Conservation (phyloP, 2,797 vertebrate genomes). For the Brachyalestes nurse region DNA sequence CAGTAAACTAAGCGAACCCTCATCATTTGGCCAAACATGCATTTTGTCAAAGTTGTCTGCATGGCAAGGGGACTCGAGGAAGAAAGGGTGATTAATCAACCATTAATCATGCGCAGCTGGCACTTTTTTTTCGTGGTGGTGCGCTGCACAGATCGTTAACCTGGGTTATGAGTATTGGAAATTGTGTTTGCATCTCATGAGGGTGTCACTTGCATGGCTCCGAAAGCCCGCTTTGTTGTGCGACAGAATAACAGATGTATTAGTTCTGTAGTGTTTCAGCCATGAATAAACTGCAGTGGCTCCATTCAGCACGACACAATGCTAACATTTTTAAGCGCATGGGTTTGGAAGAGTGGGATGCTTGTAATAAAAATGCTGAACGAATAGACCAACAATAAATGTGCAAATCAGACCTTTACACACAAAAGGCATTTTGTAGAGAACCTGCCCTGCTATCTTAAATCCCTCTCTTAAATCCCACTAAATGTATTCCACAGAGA, state of each 20-base stretch:
- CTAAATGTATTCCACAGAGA: constrained; percentile 29
- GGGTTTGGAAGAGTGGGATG: background rate
- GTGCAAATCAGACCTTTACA: constrained; percentile 57
- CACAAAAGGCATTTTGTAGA: constrained; percentile 34
- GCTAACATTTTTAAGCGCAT: constrained; percentile 31
- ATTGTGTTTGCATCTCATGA: background rate
- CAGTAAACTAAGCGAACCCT: constrained; percentile 22
- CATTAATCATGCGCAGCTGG: constrained; percentile 36
- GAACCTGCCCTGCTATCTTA: background rate
- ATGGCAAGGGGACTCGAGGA: background rate
- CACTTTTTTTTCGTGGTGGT: constrained; percentile 6
- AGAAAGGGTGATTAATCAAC: constrained; percentile 25
- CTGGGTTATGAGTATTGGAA: constrained; percentile 12
- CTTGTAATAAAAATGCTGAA: constrained; percentile 24
- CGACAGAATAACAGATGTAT: constrained; percentile 27
- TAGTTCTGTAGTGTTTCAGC: constrained; percentile 15
- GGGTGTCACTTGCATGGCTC: background rate
- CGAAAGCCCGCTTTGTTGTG: background rate
- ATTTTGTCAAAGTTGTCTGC: constrained; percentile 19
- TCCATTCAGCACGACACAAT: constrained; percentile 9
- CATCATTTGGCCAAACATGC: constrained; percentile 13
- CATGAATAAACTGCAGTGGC: constrained; percentile 13
- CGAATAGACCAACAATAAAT: constrained; percentile 50
- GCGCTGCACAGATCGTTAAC: constrained; percentile 37
- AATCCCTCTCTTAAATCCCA: constrained; percentile 1